Percentiles rank a stretch among this genome's conserved stretches.
phyloP scores from a whole-genome alignment of 2,888 invertebrate species.

The Campoplex nolae region DNA sequence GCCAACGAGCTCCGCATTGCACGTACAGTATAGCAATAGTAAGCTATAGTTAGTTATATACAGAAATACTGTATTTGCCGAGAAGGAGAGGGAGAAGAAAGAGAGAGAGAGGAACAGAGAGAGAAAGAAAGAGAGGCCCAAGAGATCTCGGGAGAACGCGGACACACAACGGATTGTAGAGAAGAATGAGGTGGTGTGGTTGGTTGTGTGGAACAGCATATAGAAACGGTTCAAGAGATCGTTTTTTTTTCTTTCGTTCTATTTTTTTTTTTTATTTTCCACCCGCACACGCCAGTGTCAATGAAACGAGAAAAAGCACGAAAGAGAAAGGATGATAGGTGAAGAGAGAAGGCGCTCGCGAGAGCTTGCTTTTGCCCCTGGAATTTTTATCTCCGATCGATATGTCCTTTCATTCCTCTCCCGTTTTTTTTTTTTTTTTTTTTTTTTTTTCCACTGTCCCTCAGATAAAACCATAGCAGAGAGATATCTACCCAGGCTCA shows the following conservation, averaged over 20 bases:
- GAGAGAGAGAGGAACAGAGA: constrained; percentile 1
- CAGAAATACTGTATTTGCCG: background rate
- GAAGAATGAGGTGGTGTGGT: constrained; percentile 67
- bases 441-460: background rate
- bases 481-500: constrained; percentile 3
- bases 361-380: constrained; percentile 32
- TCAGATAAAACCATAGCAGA: constrained; percentile 35
- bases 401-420: constrained; percentile 59
- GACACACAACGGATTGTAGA: constrained; percentile 59
- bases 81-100: constrained; percentile 14
- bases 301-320: constrained; percentile 29
- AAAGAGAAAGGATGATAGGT: background rate
- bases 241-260: constrained; percentile 13
- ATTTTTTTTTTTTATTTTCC: constrained; percentile 15
- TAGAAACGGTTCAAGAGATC: constrained; percentile 37
- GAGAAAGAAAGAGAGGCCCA: constrained; percentile 31
- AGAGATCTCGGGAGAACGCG: constrained; percentile 65
- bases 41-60: background rate
- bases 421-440: background rate
- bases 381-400: constrained; percentile 68
- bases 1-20: constrained; percentile 57
- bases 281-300: constrained; percentile 38
- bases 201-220: constrained; percentile 42
- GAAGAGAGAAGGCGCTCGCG: background rate
- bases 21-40: constrained; percentile 33